Percentiles rank a stretch among this genome's conserved stretches.
Conservation (phyloP, 2,113 vertebrate genomes). For the Trachemys scripta region DNA sequence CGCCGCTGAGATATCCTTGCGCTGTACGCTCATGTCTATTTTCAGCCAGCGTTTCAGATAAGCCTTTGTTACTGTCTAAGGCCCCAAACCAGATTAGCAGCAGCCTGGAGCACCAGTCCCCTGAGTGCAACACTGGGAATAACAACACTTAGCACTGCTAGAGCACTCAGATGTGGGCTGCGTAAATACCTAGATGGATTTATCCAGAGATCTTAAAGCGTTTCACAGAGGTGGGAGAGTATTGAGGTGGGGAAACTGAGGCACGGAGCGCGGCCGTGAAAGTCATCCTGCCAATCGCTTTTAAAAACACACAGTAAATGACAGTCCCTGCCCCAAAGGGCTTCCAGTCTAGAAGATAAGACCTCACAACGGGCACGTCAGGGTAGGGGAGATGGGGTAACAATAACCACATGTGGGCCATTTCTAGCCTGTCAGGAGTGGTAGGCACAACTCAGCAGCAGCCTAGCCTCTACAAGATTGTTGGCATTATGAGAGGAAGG, state of each 20-base stretch:
- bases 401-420: not conserved
- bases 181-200: not conserved
- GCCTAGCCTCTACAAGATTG: not conserved
- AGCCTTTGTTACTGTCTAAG: slow-evolving; percentile 72
- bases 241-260: not conserved
- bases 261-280: not conserved
- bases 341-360: not conserved
- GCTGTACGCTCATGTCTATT: slow-evolving; percentile 51
- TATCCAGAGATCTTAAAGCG: fast-evolving
- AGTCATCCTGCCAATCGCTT: not conserved
- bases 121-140: not conserved
- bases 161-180: not conserved
- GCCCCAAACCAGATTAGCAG: slow-evolving; percentile 65
- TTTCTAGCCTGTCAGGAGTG: not conserved
- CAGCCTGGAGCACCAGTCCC: slow-evolving; percentile 50
- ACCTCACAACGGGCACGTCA: not conserved
- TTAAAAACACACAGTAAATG: not conserved
- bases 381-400: not conserved
- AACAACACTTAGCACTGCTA: slow-evolving; percentile 44
- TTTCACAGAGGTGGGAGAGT: fast-evolving
- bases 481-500: not conserved
- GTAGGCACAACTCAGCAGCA: not conserved
- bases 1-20: slow-evolving; percentile 34
- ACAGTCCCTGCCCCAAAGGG: not conserved
- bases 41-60: slow-evolving; percentile 63